Base-by-base conservation (phyloP, 35 echinoderm and acorn worm genomes). In the Nesometra sesokonis region DNA sequence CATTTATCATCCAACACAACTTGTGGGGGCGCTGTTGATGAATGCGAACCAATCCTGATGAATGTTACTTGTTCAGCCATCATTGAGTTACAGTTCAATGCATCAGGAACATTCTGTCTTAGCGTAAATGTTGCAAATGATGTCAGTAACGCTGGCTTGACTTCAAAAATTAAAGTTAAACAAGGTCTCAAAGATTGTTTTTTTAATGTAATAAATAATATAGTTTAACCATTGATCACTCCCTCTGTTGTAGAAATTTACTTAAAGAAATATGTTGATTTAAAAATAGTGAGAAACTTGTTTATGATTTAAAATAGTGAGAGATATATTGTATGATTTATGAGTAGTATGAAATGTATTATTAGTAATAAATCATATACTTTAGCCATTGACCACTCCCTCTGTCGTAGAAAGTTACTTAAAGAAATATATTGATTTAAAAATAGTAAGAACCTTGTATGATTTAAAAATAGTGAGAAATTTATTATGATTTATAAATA, bases 51-150 rank as follows among this genome's bases (percentile, higher is more conserved):
- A 87, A 67, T 80, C 46, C 31, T 77, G 67, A 0, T 90, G 82
- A 35, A 83, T 17, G 32, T 88, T 33, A 35, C 34, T 86, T 35
- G 31, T 57, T 34, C 32, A 0, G 52, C 32, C 5, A 77, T 31
- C 33, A 76, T 97, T 31, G 30, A 85, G 0, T 88, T 90, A 11
- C 36, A 77, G 43, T 97, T 97, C 78, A 90, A 90, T 17, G 34
- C 31, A 3, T 91, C 85, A 36, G 77, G 88, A 21, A 43, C 33
- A 27, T 90, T 93, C 35, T 47, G 47, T 34, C 46, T 97, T 30
- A 87, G 77, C 13, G 91, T 93, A 35, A 39, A 52, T 30, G 94
- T 91, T 29, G n/a, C 33, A 7, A 97, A 97, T 78, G 57, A 92
- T 29, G 82, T 97, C 34, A 97, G 94, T 79, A 57, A 87, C 57